Conservation (phyloP, 2,797 vertebrate species). For the Squalus acanthias region DNA sequence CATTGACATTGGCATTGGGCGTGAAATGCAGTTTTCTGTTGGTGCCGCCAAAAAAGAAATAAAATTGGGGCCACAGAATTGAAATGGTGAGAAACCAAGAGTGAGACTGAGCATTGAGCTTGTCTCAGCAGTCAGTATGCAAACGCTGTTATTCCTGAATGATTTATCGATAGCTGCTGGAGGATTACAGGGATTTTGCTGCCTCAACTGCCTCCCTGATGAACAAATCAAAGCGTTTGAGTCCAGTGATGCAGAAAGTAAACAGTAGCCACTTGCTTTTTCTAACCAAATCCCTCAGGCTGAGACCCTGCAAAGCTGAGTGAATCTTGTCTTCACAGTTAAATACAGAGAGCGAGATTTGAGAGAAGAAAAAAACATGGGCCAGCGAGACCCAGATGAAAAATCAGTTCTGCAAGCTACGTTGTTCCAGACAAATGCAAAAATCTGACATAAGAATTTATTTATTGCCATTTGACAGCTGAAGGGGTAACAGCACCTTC, state of each 20-base stretch:
- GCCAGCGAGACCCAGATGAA: background rate
- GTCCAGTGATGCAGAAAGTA: constrained; percentile 33
- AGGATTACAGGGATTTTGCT: constrained; percentile 30
- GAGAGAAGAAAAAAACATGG: background rate
- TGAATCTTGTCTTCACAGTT: constrained; percentile 17
- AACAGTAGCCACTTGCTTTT: constrained; percentile 36
- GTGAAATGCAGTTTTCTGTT: background rate
- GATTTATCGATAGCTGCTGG: constrained; percentile 25
- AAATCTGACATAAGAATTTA: constrained; percentile 14
- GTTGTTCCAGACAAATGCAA: constrained; percentile 17
- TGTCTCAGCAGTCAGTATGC: constrained; percentile 24
- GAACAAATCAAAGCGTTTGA: constrained; percentile 36
- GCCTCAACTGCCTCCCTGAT: constrained; percentile 10
- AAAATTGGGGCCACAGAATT: background rate
- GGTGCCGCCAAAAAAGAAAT: background rate
- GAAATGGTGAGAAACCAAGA: background rate
- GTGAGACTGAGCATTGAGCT: background rate
- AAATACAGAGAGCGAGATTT: background rate
- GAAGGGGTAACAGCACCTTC: background rate
- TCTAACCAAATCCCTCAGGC: constrained; percentile 28
- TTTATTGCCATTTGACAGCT: constrained; percentile 31
- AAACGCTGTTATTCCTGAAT: constrained; percentile 32
- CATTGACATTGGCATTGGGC: background rate
- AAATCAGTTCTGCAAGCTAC: constrained; percentile 19
- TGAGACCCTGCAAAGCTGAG: constrained; percentile 18